phyloP scores from a whole-genome alignment of 2,888 invertebrate genomes.

The Dichetophora obliterata region DNA sequence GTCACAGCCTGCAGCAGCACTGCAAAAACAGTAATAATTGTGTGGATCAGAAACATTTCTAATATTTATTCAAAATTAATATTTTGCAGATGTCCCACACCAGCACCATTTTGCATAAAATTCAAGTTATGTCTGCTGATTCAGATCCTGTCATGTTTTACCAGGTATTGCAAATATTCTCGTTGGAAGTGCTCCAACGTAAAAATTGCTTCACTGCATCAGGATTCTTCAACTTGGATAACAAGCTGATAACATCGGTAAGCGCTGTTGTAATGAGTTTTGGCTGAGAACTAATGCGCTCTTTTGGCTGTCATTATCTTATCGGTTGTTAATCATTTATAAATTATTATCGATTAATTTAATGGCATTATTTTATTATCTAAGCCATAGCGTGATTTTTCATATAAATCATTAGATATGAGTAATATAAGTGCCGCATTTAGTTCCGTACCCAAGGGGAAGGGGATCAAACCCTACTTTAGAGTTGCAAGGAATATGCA shows the following conservation, averaged over 20 bases:
- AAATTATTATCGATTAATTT: no score
- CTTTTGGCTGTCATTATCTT: not conserved
- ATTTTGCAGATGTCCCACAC: slow-evolving; percentile 55
- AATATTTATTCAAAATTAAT: not conserved
- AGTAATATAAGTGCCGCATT: no score
- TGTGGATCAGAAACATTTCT: not conserved
- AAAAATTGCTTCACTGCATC: slow-evolving; percentile 57
- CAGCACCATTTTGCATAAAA: slow-evolving; percentile 53
- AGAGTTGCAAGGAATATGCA: no score
- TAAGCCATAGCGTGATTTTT: no score
- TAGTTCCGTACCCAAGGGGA: no score
- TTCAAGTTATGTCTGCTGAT: slow-evolving; percentile 45
- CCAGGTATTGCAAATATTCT: slow-evolving; percentile 56
- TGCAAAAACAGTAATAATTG: slow-evolving; percentile 51
- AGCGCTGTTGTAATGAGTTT: slow-evolving; percentile 20
- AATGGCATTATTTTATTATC: no score
- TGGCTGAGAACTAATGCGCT: not conserved
- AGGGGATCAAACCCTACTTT: no score
- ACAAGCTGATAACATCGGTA: slow-evolving; percentile 59
- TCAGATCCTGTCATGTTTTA: slow-evolving; percentile 36
- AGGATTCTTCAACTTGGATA: slow-evolving; percentile 59
- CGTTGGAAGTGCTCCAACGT: slow-evolving; percentile 56
- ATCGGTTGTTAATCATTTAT: not conserved
- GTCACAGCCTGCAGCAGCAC: slow-evolving; percentile 55
- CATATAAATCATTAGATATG: no score